phyloP scores from a whole-genome alignment of 2,113 vertebrate genomes.

The Melanerpes formicivorus region DNA sequence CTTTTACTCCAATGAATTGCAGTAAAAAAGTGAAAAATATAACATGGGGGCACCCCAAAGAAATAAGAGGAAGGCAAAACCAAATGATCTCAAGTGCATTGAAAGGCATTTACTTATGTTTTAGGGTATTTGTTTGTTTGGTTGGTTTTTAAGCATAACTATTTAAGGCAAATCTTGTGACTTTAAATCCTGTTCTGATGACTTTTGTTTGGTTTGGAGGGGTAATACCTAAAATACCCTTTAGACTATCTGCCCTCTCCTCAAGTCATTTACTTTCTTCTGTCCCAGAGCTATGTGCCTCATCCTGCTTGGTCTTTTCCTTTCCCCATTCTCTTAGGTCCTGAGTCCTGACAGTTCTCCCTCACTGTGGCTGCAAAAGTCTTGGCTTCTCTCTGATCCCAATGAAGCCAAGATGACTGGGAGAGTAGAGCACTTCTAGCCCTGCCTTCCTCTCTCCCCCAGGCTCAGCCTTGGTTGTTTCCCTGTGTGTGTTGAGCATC shows the following conservation, averaged over 20 bases:
- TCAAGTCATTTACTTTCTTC: neutral
- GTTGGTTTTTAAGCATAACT: neutral
- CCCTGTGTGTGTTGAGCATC: accelerated
- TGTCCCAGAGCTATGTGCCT: neutral
- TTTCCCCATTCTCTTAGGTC: neutral
- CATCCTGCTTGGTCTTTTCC: neutral
- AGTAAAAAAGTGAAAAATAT: neutral
- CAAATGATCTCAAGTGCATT: neutral
- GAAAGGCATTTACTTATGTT: neutral
- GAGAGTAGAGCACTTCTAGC: neutral
- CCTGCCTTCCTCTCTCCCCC: neutral
- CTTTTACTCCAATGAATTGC: neutral
- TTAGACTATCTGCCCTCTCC: neutral
- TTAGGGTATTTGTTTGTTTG: neutral
- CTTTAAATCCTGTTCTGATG: neutral
- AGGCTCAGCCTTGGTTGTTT: neutral
- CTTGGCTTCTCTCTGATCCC: neutral
- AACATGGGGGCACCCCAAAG: neutral
- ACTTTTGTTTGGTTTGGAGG: neutral
- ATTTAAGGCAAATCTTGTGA: neutral
- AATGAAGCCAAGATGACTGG: neutral
- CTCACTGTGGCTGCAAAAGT: accelerated
- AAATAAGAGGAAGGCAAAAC: neutral
- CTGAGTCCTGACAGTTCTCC: neutral
- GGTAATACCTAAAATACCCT: neutral